Conservation (phyloP, 2,888 invertebrate species). For the Idaea dimidiata region DNA sequence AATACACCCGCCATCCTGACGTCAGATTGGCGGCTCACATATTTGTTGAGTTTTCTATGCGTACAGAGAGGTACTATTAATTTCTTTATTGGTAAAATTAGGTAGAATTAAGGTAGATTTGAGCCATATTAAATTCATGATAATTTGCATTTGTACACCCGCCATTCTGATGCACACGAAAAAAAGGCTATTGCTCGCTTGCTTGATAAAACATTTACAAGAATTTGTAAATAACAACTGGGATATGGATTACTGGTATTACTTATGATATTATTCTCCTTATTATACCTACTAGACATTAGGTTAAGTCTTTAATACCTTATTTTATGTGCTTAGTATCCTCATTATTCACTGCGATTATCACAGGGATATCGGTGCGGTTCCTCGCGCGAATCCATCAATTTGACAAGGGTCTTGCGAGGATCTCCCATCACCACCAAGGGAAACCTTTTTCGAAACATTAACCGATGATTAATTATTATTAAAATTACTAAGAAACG, state of each 20-base stretch:
- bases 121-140: too few relatives aligned
- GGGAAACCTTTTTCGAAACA: slow-evolving; percentile 33
- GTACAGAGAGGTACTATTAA: too few relatives aligned
- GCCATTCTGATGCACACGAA: too few relatives aligned
- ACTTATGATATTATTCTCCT: background rate
- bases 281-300: background rate
- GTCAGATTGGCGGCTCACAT: too few relatives aligned
- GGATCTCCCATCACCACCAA: slow-evolving; percentile 26
- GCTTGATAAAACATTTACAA: too few relatives aligned
- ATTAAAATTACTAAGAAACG: slow-evolving; percentile 26
- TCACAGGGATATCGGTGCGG: slow-evolving; percentile 29
- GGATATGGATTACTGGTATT: background rate
- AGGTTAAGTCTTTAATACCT: background rate
- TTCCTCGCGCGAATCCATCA: slow-evolving; percentile 42
- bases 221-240: background rate
- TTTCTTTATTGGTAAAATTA: too few relatives aligned
- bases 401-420: slow-evolving; percentile 45
- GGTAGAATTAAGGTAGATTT: too few relatives aligned
- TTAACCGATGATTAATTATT: slow-evolving; percentile 48
- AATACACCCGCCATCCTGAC: too few relatives aligned
- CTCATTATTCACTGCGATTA: slow-evolving; percentile 26
- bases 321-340: background rate
- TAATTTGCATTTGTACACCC: too few relatives aligned
- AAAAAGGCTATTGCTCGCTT: too few relatives aligned
- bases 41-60: too few relatives aligned